Evolutionary conservation across 1,140 invertebrate species (phyloP).

Genomic region (Pogonus chalceus): DNA sequence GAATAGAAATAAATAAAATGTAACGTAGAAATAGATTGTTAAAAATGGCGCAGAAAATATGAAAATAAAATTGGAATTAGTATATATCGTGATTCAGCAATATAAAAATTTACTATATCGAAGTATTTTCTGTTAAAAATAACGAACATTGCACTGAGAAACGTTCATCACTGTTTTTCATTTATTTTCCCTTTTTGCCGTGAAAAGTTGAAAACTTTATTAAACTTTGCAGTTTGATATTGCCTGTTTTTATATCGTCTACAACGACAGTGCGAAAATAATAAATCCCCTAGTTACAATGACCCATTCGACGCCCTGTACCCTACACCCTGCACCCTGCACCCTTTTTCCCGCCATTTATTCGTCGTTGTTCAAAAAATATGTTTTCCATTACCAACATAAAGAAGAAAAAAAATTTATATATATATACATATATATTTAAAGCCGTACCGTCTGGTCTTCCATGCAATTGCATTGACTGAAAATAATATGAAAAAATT

Average conservation of each 20-base stretch:
- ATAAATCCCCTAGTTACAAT: neutral
- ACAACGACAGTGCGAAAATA: neutral
- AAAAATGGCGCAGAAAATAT: neutral
- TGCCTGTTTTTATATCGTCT: neutral
- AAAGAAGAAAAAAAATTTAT: neutral
- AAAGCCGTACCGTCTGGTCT: neutral
- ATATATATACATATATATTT: neutral
- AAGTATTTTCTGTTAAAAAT: neutral
- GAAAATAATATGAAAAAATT: neutral
- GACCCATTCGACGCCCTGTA: neutral
- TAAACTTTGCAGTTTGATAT: neutral
- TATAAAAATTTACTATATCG: no score
- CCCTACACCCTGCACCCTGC: no score
- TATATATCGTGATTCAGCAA: no score
- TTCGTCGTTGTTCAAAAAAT: neutral
- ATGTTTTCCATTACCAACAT: neutral
- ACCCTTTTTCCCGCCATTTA: neutral
- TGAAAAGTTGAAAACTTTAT: neutral
- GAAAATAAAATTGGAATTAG: no score
- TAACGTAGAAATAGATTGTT: no score
- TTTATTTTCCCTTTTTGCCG: neutral
- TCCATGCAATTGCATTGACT: neutral
- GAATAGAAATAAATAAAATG: no score
- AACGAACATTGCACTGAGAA: neutral
- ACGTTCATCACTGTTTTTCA: neutral